Base-by-base conservation (phyloP, 2,888 invertebrate species). In the Steinernema scapterisci region DNA sequence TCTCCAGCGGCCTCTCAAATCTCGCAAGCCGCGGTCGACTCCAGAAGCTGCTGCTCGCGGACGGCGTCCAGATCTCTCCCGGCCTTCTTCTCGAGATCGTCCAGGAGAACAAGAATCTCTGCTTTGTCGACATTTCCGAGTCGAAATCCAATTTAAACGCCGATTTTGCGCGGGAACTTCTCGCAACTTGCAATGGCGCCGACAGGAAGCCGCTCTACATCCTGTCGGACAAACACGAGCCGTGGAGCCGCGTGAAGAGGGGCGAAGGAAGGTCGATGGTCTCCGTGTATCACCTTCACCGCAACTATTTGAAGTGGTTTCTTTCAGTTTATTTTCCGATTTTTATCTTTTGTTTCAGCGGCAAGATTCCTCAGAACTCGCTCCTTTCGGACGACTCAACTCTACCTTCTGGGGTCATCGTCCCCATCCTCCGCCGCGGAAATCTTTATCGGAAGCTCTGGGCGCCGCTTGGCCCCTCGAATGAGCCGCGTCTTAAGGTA, bases 1-100 rank as follows among this genome's bases (percentile, higher is more conserved):
- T 83, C 21, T 81, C 81, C 0, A 45, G 70, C 21, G 82, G 83
- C 0, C 19, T 83, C 38, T 78, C 78, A 54, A 74, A 70, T 19
- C 70, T 82, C 21, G 77, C 77, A 2, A 73, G 31, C 48, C 25
- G 48, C 44, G 71, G 71, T 1, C 46, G 43, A 2, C 51, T 71
- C 25, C 46, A 51, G 27, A 71, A 71, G 16, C 71, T 71, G n/a
- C 71, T 71, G 23, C 23, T 71, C 23, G 71, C 71, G 5, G 71
- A 71, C 19, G 71, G 51, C 27, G 51, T 51, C 46, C 51, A 46
- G 13, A 21, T 71, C 16, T 44, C 71, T 1, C 43, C 51, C 25
- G 71, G 25, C 7, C 23, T 51, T 9, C 44, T 71, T 19, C 31
- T 48, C n/a, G 46, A 46, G 6, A 27, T 71, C 71, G 51, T 44